phyloP scores from a whole-genome alignment of 2,113 vertebrate species.

The Crotalus horridus region DNA sequence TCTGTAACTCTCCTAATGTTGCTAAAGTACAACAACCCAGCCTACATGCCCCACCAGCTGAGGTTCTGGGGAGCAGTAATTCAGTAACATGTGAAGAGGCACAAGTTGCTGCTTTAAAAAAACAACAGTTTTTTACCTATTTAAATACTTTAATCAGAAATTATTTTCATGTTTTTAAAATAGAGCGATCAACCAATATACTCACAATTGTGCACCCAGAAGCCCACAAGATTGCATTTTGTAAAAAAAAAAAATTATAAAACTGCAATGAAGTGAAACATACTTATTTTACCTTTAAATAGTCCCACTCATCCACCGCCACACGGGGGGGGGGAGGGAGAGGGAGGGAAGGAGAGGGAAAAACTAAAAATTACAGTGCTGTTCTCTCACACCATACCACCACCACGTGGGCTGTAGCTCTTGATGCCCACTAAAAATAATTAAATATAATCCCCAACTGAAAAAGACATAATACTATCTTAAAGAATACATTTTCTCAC shows the following conservation, averaged over 20 bases:
- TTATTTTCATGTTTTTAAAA: constrained; percentile 58
- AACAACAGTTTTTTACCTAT: not conserved
- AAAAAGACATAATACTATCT: not conserved
- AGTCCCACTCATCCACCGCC: not conserved
- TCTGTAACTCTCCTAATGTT: not conserved
- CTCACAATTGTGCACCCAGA: not conserved
- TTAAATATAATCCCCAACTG: not conserved
- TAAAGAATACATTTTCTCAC: not conserved
- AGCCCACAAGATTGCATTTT: not conserved
- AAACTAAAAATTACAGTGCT: constrained; percentile 46
- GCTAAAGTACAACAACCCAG: not conserved
- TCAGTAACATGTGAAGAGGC: not conserved
- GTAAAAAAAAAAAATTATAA: not conserved
- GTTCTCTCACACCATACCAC: not conserved
- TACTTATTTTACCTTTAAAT: not conserved
- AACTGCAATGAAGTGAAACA: not conserved
- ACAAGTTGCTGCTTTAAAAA: not conserved
- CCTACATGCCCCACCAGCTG: not conserved
- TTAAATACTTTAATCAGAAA: constrained; percentile 65
- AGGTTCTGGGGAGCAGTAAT: not conserved
- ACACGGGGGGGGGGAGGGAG: constrained; percentile 34
- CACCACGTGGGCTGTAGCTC: not conserved
- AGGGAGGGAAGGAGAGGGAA: constrained; percentile 55
- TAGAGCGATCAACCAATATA: not conserved
- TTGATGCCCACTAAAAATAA: not conserved